A percentile compares a stretch with the other conserved stretches of the same genome.
Conservation (phyloP, 2,113 vertebrate species). For the Psilopogon haemacephalus region DNA sequence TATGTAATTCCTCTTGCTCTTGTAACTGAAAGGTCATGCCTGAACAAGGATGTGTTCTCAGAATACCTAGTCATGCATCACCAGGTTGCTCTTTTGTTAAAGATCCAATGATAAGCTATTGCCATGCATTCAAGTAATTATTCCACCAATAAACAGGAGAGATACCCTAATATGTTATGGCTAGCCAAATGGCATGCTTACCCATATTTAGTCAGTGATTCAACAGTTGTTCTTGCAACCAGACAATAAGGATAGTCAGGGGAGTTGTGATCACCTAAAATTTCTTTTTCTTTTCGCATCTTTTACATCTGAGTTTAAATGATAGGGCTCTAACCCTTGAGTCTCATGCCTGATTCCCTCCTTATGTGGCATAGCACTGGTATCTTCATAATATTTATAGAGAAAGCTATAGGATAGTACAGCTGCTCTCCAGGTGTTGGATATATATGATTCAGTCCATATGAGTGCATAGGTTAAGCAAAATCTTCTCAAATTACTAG, state of each 20-base stretch:
- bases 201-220: not conserved
- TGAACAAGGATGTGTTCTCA: not conserved
- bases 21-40: not conserved
- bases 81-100: not conserved
- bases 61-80: not conserved
- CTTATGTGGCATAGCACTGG: not conserved
- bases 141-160: not conserved
- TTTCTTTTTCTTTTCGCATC: not conserved
- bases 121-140: not conserved
- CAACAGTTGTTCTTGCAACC: not conserved
- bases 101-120: not conserved
- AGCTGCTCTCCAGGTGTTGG: not conserved
- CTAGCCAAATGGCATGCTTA: not conserved
- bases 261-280: not conserved
- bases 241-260: not conserved
- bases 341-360: not conserved
- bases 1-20: not conserved
- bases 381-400: not conserved
- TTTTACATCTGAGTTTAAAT: not conserved
- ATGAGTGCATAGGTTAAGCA: not conserved
- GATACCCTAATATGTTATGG: fast-evolving
- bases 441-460: not conserved
- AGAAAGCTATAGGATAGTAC: not conserved
- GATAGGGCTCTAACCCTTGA: not conserved
- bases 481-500: not conserved